Evolutionary conservation across 2,113 vertebrate species (phyloP), one percentile per base, ranked within the genome.

Genomic region (Solea senegalensis): DNA sequence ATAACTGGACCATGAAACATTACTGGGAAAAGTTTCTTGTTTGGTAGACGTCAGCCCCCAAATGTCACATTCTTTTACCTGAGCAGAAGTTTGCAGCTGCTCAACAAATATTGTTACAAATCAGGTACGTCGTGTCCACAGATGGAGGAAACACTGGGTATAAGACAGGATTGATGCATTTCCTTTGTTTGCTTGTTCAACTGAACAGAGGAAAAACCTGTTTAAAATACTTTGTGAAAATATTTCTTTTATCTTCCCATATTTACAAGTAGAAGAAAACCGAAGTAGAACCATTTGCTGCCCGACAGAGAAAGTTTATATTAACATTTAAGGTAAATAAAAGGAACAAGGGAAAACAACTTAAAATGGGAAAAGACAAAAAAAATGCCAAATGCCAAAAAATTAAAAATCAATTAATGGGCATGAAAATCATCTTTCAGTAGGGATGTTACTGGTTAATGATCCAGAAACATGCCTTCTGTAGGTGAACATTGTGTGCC

Each of bases 251-350:
- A 44, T 40, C n/a, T 49, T 28, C 39, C 60, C 60, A 50, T 79
- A 89, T 79, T 76, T 81, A 88, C 82, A 89, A 60, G 26, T 67
- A 75, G 51, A 68, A 67, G 13, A 77, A 21, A 78, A 54, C n/a
- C 5, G 34, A 65, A 66, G 28, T 27, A 61, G 3, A 60, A 39
- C 46, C 57, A 56, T 34, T 61, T 66, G 45, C 49, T 26, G 51
- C 45, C 48, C 26, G 26, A 9, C 27, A 0, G 65, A 55, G 50
- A 74, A 65, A 15, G 15, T 74, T 55, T 58, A 69, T 57, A 40
- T 58, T 15, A 43, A 53, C 12, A 60, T 51, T 45, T 61, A 71
- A 73, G 48, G 21, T 76, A 49, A 76, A 63, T 43, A 66, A 82
- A 67, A 50, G 16, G n/a, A 66, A 67, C 45, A 16, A 68, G 45